Base-by-base conservation (phyloP, 1,140 invertebrate species). In the Cotesia typhae region DNA sequence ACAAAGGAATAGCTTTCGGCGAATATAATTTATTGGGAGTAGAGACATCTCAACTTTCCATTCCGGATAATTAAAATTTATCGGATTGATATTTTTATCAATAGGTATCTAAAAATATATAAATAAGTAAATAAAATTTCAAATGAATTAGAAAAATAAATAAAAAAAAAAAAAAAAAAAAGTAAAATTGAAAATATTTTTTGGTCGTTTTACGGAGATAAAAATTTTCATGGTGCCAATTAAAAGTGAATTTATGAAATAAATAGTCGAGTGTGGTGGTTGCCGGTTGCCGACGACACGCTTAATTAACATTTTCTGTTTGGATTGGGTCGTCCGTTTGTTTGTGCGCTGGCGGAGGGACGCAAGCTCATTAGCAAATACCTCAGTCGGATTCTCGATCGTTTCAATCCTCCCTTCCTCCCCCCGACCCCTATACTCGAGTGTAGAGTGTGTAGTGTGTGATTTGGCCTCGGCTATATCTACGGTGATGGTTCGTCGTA, bases 291-390 rank as follows among this genome's bases (percentile, higher is more conserved):
- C 41, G 41, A 7, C 41, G 41, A 47, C 41, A 47, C 75, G 79
- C 57, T 85, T 85, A 86, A 87, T 86, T 87, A 87, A 86, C 84
- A 83, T 86, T 86, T 85, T 85, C 83, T 72, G 55, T 72, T 61
- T 67, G 37, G 65, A 68, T 70, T 67, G 41, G 55, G 70, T 17
- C 73, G 38, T 41, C 51, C 47, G 71, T 66, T 51, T 47, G 65
- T 61, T 47, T 47, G 41, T 47, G 41, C 41, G 41, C 41, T 47
- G 41, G 41, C 59, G 53, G 67, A 70, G 36, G 68, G 70, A 76
- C 79, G 68, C 71, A 82, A 47, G 41, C 84, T 87, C 85, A 86
- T 87, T 87, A 86, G 84, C 78, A 81, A 86, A 86, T 87, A 84
- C 84, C 85, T 81, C 82, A 79, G 57, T 73, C 75, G 78, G 74